Conservation (phyloP, 2,113 vertebrate genomes). For the Gymnocephalus cernua region DNA sequence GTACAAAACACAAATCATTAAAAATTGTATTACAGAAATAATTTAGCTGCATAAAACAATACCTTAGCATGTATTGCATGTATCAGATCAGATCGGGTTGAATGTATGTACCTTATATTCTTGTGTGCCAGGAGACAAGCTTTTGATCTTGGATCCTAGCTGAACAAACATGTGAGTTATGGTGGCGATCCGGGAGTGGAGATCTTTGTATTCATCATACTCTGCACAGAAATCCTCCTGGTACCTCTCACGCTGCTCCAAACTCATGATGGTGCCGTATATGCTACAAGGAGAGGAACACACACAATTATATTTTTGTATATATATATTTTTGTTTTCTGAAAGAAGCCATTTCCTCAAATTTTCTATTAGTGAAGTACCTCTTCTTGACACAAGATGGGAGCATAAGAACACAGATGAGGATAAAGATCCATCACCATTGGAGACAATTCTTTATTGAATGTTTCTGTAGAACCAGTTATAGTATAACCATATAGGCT, state of each 20-base stretch:
- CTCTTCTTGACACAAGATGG: slow-evolving; percentile 62
- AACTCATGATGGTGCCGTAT: slow-evolving; percentile 75
- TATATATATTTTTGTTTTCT: neutral
- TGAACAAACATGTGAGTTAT: slow-evolving; percentile 86
- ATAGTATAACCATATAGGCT: neutral
- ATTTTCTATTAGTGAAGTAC: slow-evolving; percentile 12
- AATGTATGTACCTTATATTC: slow-evolving; percentile 83
- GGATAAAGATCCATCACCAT: neutral
- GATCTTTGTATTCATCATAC: slow-evolving; percentile 85
- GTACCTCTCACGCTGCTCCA: slow-evolving; percentile 84
- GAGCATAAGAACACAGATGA: slow-evolving; percentile 27
- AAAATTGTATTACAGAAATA: neutral
- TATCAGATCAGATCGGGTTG: neutral
- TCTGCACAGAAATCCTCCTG: slow-evolving; percentile 87
- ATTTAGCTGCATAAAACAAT: neutral
- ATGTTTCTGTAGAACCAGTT: neutral
- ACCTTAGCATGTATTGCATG: neutral
- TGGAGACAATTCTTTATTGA: neutral
- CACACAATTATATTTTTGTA: neutral
- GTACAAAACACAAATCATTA: slow-evolving; percentile 22
- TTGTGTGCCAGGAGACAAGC: slow-evolving; percentile 82
- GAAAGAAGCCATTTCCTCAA: neutral
- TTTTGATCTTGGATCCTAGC: slow-evolving; percentile 88
- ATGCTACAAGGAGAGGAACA: slow-evolving; percentile 70
- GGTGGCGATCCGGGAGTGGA: slow-evolving; percentile 84